Evolutionary conservation across 2,797 vertebrate genomes (phyloP).

Genomic region (Sebastes diaconus): DNA sequence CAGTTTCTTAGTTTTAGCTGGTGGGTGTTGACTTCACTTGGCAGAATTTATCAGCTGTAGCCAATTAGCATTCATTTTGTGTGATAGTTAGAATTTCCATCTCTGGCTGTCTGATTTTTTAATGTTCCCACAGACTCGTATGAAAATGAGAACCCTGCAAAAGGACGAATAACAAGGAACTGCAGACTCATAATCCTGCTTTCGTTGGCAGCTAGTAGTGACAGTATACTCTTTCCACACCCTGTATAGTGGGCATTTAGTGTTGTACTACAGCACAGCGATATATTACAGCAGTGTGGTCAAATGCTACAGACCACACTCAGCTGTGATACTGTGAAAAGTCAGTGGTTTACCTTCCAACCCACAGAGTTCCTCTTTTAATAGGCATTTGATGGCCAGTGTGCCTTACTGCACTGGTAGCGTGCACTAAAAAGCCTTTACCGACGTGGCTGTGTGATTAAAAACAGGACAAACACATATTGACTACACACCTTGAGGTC

Average conservation of each 20-base stretch:
- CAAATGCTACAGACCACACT: no score
- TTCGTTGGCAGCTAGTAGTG: neutral
- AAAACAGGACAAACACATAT: neutral
- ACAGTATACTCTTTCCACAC: neutral
- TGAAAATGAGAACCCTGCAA: neutral
- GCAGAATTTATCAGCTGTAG: neutral
- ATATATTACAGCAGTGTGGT: neutral
- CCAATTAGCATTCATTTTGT: neutral
- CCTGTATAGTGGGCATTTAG: neutral
- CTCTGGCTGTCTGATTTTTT: no score
- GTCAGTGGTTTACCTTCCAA: neutral
- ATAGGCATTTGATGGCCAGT: neutral
- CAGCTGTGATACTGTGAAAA: neutral
- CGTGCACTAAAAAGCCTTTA: neutral
- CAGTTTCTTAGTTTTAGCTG: neutral
- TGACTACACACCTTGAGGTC: neutral
- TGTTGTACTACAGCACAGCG: neutral
- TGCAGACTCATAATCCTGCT: neutral
- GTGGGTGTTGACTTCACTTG: neutral
- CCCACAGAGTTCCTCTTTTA: neutral
- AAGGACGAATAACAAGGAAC: neutral
- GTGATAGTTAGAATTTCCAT: neutral
- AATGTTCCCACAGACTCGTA: neutral
- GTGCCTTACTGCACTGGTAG: neutral
- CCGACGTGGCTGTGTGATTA: neutral